Evolutionary conservation across 1,140 invertebrate species (phyloP).

Genomic region (Lepidurus couesii): DNA sequence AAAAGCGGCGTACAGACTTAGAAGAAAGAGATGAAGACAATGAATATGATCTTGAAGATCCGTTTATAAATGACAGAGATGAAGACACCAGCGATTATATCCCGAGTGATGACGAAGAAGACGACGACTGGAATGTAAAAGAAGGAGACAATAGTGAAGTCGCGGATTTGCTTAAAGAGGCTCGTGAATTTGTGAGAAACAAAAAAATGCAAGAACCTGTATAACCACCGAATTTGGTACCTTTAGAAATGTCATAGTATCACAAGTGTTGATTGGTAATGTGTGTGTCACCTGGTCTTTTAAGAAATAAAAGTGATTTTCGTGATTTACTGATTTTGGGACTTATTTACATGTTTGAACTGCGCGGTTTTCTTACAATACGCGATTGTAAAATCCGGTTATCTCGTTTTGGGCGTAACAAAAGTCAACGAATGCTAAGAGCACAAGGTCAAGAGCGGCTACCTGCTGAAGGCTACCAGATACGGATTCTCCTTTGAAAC

Average conservation of each 20-base stretch:
- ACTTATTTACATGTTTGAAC: neutral
- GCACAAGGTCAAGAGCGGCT: neutral
- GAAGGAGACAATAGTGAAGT: constrained; percentile 30
- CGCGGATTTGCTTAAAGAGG: constrained; percentile 31
- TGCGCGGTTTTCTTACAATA: neutral
- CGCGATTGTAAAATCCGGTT: neutral
- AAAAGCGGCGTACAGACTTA: neutral
- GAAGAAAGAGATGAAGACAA: constrained; percentile 23
- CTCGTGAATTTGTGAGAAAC: constrained; percentile 30
- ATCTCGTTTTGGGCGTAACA: constrained; percentile 1
- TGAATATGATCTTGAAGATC: constrained; percentile 28
- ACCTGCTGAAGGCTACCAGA: neutral
- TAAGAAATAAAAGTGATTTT: too few species aligned
- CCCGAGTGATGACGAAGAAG: constrained; percentile 22
- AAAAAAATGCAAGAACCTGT: constrained; percentile 30
- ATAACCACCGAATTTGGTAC: neutral
- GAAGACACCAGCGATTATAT: constrained; percentile 22
- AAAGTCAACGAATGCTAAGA: neutral
- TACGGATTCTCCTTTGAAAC: neutral
- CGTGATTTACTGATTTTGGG: too few species aligned
- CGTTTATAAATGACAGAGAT: constrained; percentile 29
- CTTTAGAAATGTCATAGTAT: constrained; percentile 7
- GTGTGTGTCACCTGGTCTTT: too few species aligned
- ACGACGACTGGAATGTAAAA: constrained; percentile 27
- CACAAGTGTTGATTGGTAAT: neutral